Base-by-base conservation (phyloP, 1,140 invertebrate species). In the Drosophila nasuta region DNA sequence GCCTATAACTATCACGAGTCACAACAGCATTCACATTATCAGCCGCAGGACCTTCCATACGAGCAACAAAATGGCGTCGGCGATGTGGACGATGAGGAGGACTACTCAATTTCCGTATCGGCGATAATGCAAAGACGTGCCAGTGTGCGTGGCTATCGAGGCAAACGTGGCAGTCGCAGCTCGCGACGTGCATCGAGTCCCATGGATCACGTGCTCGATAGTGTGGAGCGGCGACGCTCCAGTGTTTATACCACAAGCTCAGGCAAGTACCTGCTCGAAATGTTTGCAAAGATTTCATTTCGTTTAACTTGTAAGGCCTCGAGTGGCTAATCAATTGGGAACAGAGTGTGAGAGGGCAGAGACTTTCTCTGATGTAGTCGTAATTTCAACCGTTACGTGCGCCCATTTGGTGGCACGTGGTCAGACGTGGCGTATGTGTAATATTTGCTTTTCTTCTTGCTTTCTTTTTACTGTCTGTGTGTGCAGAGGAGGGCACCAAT, bases 221-320 rank as follows among this genome's bases (percentile, higher is more conserved):
- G 75, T 72, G 87, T 86, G 72, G 88, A 91, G 82, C 93, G 96
- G 57, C 92, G 96, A 60, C 93, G 96, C 65, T 97, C 97, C 0
- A 97, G 96, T 2, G 96, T 95, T 48, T 96, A 96, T 80, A 97
- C 97, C 8, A 97, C 95, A 17, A 97, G 96, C 86, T 97, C 97
- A 59, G 96, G 95, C 91, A 96, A 97, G 97, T 97, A 33, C 41
- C 13, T 2, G 38, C 67, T 62, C 67, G 56, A 73, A 67, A 69
- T 87, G 72, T 66, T 75, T 67, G 2, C 41, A 69, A 59, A 72
- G 73, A 82, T 81, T 81, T 64, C 57, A 67, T 64, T 70, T 78
- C 17, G 3, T 15, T 10, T 20, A 74, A 72, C 75, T 87, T 74
- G 74, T 60, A 72, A 64, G 52, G 60, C 57, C 74, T 68, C 79